Evolutionary conservation across 2,888 invertebrate genomes (phyloP).

Genomic region (Lasiommata megera): DNA sequence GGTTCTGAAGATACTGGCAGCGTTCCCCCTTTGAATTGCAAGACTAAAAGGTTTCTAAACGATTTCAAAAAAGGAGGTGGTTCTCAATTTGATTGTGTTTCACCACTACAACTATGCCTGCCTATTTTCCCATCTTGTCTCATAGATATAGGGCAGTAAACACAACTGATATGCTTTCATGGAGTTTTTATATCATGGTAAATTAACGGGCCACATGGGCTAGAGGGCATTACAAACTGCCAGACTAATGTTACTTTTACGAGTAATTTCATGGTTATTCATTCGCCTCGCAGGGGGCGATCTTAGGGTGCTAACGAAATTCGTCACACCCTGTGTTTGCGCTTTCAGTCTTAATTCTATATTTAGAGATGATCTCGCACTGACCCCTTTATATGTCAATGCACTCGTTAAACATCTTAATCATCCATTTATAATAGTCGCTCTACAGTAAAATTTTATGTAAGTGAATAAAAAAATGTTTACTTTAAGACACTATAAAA

Average conservation of each 20-base stretch:
- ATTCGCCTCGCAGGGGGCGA: constrained; percentile 59
- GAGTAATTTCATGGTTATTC: constrained; percentile 77
- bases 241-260: constrained; percentile 74
- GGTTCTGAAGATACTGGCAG: too few relatives aligned
- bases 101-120: too few relatives aligned
- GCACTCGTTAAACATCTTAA: constrained; percentile 32
- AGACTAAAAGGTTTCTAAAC: too few relatives aligned
- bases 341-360: constrained; percentile 35
- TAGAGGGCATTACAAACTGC: constrained; percentile 61
- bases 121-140: too few relatives aligned
- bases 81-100: too few relatives aligned
- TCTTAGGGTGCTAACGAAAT: constrained; percentile 40
- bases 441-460: constrained; percentile 19
- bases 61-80: too few relatives aligned
- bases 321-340: constrained; percentile 38
- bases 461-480: constrained; percentile 7
- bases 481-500: neutral
- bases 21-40: too few relatives aligned
- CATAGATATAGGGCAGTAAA: too few relatives aligned
- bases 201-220: constrained; percentile 68
- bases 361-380: constrained; percentile 30
- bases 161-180: neutral
- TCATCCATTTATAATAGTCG: constrained; percentile 18
- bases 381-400: constrained; percentile 31
- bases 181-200: constrained; percentile 43